Conservation (phyloP, 2,113 vertebrate species). For the Delphinapterus leucas region DNA sequence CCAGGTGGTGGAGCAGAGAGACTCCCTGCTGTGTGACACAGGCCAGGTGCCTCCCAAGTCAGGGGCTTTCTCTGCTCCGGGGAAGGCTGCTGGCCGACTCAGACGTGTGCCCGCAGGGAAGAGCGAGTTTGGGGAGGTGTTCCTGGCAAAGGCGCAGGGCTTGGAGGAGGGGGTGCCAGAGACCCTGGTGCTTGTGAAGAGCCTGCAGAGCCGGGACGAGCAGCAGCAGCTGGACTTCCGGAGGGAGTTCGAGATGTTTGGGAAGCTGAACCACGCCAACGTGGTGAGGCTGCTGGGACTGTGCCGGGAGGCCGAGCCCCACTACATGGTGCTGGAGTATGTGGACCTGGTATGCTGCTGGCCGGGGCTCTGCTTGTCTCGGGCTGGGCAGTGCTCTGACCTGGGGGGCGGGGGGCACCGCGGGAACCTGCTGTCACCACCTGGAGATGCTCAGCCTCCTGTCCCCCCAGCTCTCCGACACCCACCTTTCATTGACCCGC, state of each 20-base stretch:
- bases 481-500: background rate
- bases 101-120: constrained; percentile 83
- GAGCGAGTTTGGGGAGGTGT: constrained; percentile 96
- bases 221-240: constrained; percentile 94
- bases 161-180: constrained; percentile 88
- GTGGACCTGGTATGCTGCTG: constrained; percentile 91
- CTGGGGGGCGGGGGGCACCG: fast-evolving
- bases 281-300: constrained; percentile 92
- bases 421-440: background rate
- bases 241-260: constrained; percentile 95
- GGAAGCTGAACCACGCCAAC: constrained; percentile 92
- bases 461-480: background rate
- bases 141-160: constrained; percentile 93
- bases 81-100: background rate
- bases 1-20: background rate
- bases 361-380: fast-evolving
- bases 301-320: constrained; percentile 91
- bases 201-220: constrained; percentile 92
- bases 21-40: fast-evolving
- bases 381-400: background rate
- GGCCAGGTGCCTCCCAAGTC: fast-evolving
- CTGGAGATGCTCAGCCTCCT: background rate
- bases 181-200: constrained; percentile 94
- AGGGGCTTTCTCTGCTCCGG: background rate
- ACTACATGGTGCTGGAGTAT: constrained; percentile 97